A percentile compares a stretch with the other conserved stretches of the same genome.
phyloP scores from a whole-genome alignment of 2,113 vertebrate genomes.

The Misgurnus mizolepis region DNA sequence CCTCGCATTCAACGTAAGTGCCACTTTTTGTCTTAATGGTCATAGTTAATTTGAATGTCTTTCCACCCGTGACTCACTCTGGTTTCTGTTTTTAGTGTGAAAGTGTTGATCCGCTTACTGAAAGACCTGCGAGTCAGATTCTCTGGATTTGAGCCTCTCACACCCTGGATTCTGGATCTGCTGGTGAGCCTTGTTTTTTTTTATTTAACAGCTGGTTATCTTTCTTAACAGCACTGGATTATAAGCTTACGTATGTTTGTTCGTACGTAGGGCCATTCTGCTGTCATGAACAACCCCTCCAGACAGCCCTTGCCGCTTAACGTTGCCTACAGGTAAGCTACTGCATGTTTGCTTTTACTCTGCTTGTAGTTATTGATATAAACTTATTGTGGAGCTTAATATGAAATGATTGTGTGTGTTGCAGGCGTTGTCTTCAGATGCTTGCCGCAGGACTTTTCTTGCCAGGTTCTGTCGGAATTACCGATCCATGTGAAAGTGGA shows the following conservation, averaged over 20 bases:
- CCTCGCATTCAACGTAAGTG: conserved; percentile 95
- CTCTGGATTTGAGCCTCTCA: conserved; percentile 93
- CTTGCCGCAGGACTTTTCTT: conserved; percentile 93
- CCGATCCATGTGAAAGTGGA: conserved; percentile 94
- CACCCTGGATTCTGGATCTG: conserved; percentile 96
- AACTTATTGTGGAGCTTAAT: neutral
- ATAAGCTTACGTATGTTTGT: neutral
- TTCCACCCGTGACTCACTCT: neutral
- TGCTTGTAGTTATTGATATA: neutral
- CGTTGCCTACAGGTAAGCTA: conserved; percentile 87
- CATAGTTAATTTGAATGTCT: neutral
- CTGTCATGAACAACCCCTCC: conserved; percentile 98
- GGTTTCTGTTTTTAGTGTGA: conserved; percentile 77
- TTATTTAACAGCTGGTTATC: neutral
- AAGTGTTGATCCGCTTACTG: conserved; percentile 91
- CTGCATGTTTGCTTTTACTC: neutral
- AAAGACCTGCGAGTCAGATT: conserved; percentile 92
- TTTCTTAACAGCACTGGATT: neutral
- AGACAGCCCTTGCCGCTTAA: conserved; percentile 94
- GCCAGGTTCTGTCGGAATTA: conserved; percentile 94
- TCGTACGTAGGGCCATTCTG: conserved; percentile 86
- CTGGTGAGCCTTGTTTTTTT: conserved; percentile 72
- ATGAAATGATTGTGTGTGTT: neutral
- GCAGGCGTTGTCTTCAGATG: conserved; percentile 95
- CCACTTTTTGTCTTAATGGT: neutral